A percentile compares a stretch with the other conserved stretches of the same genome.
Conservation (phyloP, 53 echinoderm and acorn worm species). For the Patiria pectinifera region DNA sequence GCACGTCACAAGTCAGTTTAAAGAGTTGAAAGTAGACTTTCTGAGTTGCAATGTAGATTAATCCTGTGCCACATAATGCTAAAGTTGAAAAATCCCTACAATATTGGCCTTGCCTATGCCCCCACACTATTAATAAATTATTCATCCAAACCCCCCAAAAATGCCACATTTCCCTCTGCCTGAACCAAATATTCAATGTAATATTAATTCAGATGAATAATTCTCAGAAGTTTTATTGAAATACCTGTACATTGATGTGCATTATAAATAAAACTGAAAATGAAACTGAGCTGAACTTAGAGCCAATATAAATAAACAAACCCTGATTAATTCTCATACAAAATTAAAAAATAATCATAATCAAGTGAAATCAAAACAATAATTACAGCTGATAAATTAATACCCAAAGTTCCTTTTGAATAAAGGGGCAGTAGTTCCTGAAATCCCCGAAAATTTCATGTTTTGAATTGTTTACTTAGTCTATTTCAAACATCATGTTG, state of each 20-base stretch:
- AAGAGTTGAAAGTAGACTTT: too few species aligned
- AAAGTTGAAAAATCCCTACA: too few species aligned
- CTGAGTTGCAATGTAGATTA: too few species aligned
- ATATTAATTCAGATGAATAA: background rate
- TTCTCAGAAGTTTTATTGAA: background rate
- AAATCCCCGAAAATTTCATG: background rate
- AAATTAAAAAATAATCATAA: conserved; percentile 15
- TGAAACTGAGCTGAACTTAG: background rate
- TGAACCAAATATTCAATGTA: background rate
- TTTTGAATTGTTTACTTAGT: too few species aligned
- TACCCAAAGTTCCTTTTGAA: background rate
- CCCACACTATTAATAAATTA: too few species aligned
- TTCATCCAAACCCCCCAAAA: too few species aligned
- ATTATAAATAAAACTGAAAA: background rate
- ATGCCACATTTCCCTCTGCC: too few species aligned
- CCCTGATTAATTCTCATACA: conserved; percentile 23
- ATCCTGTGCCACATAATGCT: too few species aligned
- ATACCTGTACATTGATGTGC: background rate
- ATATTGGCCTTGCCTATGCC: too few species aligned
- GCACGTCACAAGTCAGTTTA: too few species aligned
- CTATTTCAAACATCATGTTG: too few species aligned
- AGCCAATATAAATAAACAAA: conserved; percentile 4
- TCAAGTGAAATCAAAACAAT: background rate
- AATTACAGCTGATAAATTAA: background rate
- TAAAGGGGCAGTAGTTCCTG: background rate